These are phyloP conservation scores for Steinernema hermaphroditum DNA, from an alignment of 2,888 invertebrate genomes.

Conservation along the genomic window DNA sequence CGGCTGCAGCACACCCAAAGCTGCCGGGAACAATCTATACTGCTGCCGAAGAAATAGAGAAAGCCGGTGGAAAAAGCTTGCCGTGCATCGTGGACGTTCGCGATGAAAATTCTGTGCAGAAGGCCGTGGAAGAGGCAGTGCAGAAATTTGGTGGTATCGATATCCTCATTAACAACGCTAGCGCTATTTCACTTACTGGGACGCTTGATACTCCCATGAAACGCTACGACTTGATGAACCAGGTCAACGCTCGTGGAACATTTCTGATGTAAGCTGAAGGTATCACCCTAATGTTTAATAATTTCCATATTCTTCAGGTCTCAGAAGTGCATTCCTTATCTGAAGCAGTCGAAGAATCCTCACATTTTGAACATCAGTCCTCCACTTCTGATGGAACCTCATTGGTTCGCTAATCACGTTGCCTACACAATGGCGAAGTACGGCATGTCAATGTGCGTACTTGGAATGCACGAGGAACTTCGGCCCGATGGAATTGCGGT, in stretches of 20 bases:
- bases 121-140: conserved; percentile 67
- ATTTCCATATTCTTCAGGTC: conserved; percentile 73
- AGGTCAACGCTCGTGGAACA: conserved; percentile 89
- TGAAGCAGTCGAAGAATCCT: conserved; percentile 81
- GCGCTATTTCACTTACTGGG: conserved; percentile 79
- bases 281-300: conserved; percentile 10
- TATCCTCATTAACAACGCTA: conserved; percentile 90
- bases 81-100: conserved; percentile 86
- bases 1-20: conserved; percentile 85
- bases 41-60: conserved; percentile 68
- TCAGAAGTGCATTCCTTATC: conserved; percentile 82
- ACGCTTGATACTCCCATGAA: conserved; percentile 82
- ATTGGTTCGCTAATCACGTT: conserved; percentile 74
- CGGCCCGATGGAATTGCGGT: conserved; percentile 81
- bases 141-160: conserved; percentile 86
- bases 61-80: conserved; percentile 81
- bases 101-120: conserved; percentile 75
- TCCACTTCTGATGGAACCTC: conserved; percentile 83
- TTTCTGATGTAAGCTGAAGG: conserved; percentile 83
- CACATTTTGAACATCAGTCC: conserved; percentile 96
- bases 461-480: conserved; percentile 87
- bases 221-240: conserved; percentile 92
- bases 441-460: conserved; percentile 85
- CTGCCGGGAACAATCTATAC: conserved; percentile 88
- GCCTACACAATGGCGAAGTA: conserved; percentile 98